Evolutionary conservation across 2,888 invertebrate species (phyloP).

Genomic region (Ophion ventricosus): DNA sequence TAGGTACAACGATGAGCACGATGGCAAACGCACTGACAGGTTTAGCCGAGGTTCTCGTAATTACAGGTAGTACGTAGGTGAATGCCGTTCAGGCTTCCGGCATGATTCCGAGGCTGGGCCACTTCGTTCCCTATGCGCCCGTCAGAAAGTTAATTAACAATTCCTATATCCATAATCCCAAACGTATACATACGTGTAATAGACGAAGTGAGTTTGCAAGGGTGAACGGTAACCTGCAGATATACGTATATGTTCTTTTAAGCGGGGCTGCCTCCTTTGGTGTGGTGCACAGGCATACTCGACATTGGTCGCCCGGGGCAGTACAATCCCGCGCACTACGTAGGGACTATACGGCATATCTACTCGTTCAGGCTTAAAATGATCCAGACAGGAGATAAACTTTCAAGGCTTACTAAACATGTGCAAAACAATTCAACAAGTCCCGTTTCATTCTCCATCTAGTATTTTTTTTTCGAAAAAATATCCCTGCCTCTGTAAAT

Average conservation of each 20-base stretch:
- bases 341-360: slow-evolving; percentile 9
- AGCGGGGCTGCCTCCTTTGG: slow-evolving; percentile 29
- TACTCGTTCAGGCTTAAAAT: slow-evolving; percentile 1
- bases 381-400: slow-evolving; percentile 14
- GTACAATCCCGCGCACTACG: slow-evolving; percentile 18
- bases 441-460: background rate
- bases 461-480: no score
- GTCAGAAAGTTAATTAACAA: slow-evolving; percentile 80
- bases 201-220: slow-evolving; percentile 37
- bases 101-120: slow-evolving; percentile 75
- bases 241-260: background rate
- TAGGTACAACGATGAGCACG: background rate
- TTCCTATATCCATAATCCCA: slow-evolving; percentile 75
- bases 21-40: slow-evolving; percentile 55
- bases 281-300: slow-evolving; percentile 27
- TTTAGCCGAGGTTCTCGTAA: slow-evolving; percentile 72
- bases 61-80: slow-evolving; percentile 71
- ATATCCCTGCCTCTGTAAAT: no score
- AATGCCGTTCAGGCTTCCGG: slow-evolving; percentile 61
- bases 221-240: slow-evolving; percentile 8
- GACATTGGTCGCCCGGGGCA: slow-evolving; percentile 35
- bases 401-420: slow-evolving; percentile 22
- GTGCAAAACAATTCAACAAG: background rate
- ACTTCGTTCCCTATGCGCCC: slow-evolving; percentile 74
- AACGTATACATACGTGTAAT: slow-evolving; percentile 57